phyloP scores from a whole-genome alignment of 2,797 vertebrate genomes.

The Phalloptychus januarius region DNA sequence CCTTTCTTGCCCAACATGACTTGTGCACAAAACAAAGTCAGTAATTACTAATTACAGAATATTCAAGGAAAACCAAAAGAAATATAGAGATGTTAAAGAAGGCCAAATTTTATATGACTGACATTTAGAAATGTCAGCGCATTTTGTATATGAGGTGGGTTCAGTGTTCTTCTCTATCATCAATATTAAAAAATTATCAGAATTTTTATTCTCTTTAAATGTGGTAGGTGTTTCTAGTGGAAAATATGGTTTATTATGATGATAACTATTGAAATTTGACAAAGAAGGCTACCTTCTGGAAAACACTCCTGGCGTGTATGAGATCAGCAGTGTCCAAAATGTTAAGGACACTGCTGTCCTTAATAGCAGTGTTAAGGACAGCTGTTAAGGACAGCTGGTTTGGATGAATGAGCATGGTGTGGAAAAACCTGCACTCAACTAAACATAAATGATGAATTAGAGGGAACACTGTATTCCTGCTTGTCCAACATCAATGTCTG shows the following conservation, averaged over 20 bases:
- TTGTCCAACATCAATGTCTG: background rate
- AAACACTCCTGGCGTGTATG: slow-evolving; percentile 26
- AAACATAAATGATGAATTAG: background rate
- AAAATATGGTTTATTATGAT: background rate
- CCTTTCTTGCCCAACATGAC: background rate
- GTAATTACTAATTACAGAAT: slow-evolving; percentile 64
- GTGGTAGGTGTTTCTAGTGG: slow-evolving; percentile 6
- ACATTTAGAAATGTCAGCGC: slow-evolving; percentile 19
- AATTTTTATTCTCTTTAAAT: slow-evolving; percentile 23
- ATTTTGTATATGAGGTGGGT: slow-evolving; percentile 44
- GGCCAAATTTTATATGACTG: slow-evolving; percentile 47
- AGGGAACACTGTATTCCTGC: background rate
- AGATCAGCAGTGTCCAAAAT: slow-evolving; percentile 47
- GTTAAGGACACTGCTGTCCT: too few species aligned
- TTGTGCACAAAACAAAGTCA: background rate
- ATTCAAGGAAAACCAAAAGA: slow-evolving; percentile 39
- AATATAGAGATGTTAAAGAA: slow-evolving; percentile 25
- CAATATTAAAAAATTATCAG: slow-evolving; percentile 4
- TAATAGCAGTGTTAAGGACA: too few species aligned
- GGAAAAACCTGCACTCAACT: background rate
- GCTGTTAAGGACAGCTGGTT: too few species aligned
- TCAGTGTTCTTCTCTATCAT: slow-evolving; percentile 10
- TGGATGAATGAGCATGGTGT: background rate
- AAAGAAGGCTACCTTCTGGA: slow-evolving; percentile 17
- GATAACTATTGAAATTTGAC: background rate